Base-by-base conservation (phyloP, 2,113 vertebrate genomes). In the Phylloscopus trochilus region DNA sequence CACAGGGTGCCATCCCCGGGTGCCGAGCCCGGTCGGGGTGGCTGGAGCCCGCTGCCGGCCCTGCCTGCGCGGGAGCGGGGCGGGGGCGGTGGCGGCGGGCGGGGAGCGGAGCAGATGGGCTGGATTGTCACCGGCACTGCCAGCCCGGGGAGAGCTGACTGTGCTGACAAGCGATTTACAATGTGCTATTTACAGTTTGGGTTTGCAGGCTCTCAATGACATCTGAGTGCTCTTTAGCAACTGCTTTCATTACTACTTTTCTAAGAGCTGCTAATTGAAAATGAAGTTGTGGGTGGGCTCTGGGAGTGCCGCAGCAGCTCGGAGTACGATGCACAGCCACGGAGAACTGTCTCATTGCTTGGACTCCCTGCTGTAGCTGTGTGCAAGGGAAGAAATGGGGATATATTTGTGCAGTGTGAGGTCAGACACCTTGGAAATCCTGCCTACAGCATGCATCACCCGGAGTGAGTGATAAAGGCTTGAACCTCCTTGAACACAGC, bases 151-250 rank as follows among this genome's bases (percentile, higher is more conserved):
- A 96, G 97, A 95, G 97, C 92, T 96, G 95, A 92, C 96, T 97
- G 94, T 90, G 92, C 87, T 98, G 97, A 98, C 98, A 98, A 97
- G 98, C 94, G 35, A 97, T 98, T 98, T 98, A 96, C 97, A 98
- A 98, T 96, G 97, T 97, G 98, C 97, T 98, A 96, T 98, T 98
- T 97, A 97, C 97, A 98, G 97, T 97, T 98, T 97, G 97, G 97
- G 96, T 98, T 98, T 98, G 93, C 97, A 98, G 97, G 96, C 96
- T 98, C 96, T 95, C 82, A 59, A 77, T 98, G 97, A 98, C 97
- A 98, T 98, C 97, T 89, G 96, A 97, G 95, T 97, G 96, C 97
- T 98, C 98, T 98, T 98, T 98, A 98, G 97, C 98, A 97, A 97
- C 97, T 98, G 97, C 97, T 97, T 98, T 96, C 97, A 97, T 98